phyloP scores from a whole-genome alignment of 2,888 invertebrate genomes.

The Cryptocephalus primarius region DNA sequence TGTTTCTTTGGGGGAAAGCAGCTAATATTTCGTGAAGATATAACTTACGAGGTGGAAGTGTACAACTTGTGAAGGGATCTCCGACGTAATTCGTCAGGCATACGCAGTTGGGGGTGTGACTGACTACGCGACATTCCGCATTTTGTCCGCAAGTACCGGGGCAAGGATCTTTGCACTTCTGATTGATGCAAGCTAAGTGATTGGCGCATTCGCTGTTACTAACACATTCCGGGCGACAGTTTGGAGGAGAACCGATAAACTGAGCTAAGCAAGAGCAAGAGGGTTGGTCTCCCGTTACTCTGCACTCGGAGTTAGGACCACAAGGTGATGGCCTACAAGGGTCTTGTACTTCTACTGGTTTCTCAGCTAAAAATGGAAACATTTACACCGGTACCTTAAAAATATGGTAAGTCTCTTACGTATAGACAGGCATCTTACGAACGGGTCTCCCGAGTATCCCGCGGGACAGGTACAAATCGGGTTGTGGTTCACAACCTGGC shows the following conservation, averaged over 20 bases:
- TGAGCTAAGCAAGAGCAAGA: conserved; percentile 61
- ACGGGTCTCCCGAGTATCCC: conserved; percentile 61
- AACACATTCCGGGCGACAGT: conserved; percentile 64
- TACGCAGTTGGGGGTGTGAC: conserved; percentile 67
- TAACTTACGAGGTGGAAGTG: conserved; percentile 36
- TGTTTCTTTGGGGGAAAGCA: too few relatives aligned
- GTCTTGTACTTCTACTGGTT: conserved; percentile 39
- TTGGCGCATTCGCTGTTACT: conserved; percentile 56
- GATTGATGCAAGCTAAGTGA: conserved; percentile 35
- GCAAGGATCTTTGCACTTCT: conserved; percentile 39
- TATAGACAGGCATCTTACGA: conserved; percentile 48
- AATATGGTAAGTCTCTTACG: conserved; percentile 40
- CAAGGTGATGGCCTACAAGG: conserved; percentile 66
- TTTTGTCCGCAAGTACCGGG: conserved; percentile 44
- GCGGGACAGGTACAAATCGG: conserved; percentile 60
- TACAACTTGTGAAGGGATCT: conserved; percentile 58
- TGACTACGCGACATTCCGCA: conserved; percentile 39
- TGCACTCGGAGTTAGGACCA: conserved; percentile 58
- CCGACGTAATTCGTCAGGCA: conserved; percentile 46
- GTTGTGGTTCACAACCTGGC: conserved; percentile 63
- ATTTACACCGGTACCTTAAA: conserved; percentile 16
- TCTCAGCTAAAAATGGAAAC: conserved; percentile 19
- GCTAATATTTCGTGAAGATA: background rate
- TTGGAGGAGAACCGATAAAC: conserved; percentile 60
- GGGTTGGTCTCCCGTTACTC: conserved; percentile 47